phyloP scores from a whole-genome alignment of 2,113 vertebrate species.

The Hydrolagus affinis region DNA sequence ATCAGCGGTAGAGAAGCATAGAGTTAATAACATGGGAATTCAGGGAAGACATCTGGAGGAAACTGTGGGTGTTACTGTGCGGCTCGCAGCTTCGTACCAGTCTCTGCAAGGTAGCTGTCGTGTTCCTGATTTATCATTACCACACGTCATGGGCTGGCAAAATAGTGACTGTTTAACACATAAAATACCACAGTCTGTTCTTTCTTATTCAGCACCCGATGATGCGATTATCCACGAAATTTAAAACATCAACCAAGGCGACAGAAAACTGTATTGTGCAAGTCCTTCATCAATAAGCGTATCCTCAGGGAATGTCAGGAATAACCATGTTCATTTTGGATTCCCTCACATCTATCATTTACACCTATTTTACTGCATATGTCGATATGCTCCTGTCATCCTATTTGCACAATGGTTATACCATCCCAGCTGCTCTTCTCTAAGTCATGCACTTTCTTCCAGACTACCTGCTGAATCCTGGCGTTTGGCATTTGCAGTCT shows the following conservation, averaged over 20 bases:
- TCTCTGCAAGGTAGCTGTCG: conserved; percentile 79
- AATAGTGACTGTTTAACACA: conserved; percentile 80
- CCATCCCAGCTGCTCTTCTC: too few species aligned
- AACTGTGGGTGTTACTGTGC: conserved; percentile 69
- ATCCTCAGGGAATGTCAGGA: background rate
- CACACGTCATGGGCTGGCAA: conserved; percentile 75
- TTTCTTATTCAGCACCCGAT: conserved; percentile 77
- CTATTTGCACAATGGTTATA: too few species aligned
- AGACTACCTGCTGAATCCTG: too few species aligned
- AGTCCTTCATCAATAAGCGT: background rate
- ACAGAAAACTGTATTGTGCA: background rate
- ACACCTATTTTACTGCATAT: too few species aligned
- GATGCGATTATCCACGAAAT: conserved; percentile 33
- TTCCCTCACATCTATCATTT: too few species aligned
- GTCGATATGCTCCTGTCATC: too few species aligned
- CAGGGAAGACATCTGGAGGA: conserved; percentile 70
- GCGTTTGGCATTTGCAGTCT: too few species aligned
- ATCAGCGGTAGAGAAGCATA: background rate
- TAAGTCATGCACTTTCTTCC: too few species aligned
- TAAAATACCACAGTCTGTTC: conserved; percentile 72
- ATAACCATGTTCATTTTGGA: background rate
- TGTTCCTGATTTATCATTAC: conserved; percentile 75
- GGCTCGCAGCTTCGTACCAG: conserved; percentile 78
- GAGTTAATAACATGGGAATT: conserved; percentile 17
- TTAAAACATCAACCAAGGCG: background rate